Percentiles rank a stretch among this genome's conserved stretches.
Evolutionary conservation across 2,888 invertebrate genomes (phyloP).

Genomic region (Melinaea menophilus): DNA sequence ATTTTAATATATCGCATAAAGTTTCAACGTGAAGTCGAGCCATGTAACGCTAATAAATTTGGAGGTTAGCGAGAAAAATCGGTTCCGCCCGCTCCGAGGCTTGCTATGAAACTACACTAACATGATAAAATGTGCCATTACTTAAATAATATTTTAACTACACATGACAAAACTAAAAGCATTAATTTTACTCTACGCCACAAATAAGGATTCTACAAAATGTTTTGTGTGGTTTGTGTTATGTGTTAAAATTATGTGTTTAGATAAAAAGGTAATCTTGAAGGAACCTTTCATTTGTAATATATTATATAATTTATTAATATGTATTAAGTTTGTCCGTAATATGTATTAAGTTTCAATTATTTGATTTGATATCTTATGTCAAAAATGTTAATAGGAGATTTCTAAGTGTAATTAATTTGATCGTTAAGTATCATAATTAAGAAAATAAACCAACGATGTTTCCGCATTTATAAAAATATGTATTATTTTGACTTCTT

Average conservation of each 20-base stretch:
- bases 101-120: slow-evolving; percentile 36
- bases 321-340: neutral
- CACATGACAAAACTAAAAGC: slow-evolving; percentile 6
- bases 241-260: neutral
- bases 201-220: neutral
- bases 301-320: neutral
- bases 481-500: no score
- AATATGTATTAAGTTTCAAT: no score
- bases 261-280: slow-evolving; percentile 24
- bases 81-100: slow-evolving; percentile 47
- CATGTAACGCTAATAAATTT: slow-evolving; percentile 25
- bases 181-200: slow-evolving; percentile 3
- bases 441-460: no score
- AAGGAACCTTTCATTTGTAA: slow-evolving; percentile 26
- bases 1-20: neutral
- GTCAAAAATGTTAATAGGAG: no score
- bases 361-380: no score
- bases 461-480: no score
- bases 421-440: no score
- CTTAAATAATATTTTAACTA: neutral
- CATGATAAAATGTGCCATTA: slow-evolving; percentile 1
- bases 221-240: neutral
- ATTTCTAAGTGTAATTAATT: no score
- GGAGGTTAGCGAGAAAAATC: slow-evolving; percentile 38
- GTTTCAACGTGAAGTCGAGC: slow-evolving; percentile 16